Conservation (phyloP, 2,113 vertebrate genomes). For the Eublepharis macularius region DNA sequence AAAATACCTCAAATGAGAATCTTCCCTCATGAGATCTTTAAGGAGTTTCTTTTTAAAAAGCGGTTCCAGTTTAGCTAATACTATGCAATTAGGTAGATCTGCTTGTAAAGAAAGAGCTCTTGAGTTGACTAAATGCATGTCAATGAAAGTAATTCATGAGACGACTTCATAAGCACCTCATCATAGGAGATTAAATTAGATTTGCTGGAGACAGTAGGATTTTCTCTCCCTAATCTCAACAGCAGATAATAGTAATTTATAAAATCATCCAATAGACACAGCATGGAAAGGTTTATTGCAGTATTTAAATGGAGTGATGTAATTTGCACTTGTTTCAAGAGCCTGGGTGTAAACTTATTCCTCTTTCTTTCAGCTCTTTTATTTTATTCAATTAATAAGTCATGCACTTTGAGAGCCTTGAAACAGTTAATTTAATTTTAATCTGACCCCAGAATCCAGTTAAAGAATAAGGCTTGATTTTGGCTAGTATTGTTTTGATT, state of each 20-base stretch:
- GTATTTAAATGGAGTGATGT: neutral
- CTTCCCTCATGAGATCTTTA: neutral
- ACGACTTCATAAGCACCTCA: neutral
- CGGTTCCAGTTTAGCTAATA: neutral
- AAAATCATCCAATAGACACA: neutral
- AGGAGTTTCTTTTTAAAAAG: neutral
- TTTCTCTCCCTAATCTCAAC: neutral
- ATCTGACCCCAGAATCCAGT: neutral
- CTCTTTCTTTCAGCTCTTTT: neutral
- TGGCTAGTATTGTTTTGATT: neutral
- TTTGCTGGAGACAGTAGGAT: neutral
- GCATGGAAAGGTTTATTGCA: neutral
- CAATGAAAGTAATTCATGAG: neutral
- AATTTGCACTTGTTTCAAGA: neutral
- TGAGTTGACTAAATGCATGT: neutral
- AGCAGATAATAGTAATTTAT: neutral
- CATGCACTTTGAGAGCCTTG: neutral
- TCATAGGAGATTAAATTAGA: neutral
- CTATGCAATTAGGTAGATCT: neutral
- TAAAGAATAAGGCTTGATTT: neutral
- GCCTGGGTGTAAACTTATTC: neutral
- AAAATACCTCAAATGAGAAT: neutral
- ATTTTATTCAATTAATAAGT: conserved; percentile 19
- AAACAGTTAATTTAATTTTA: conserved; percentile 31
- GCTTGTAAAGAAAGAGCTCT: neutral